Base-by-base conservation (phyloP, 2,888 invertebrate species). In the Eristalis tenax region DNA sequence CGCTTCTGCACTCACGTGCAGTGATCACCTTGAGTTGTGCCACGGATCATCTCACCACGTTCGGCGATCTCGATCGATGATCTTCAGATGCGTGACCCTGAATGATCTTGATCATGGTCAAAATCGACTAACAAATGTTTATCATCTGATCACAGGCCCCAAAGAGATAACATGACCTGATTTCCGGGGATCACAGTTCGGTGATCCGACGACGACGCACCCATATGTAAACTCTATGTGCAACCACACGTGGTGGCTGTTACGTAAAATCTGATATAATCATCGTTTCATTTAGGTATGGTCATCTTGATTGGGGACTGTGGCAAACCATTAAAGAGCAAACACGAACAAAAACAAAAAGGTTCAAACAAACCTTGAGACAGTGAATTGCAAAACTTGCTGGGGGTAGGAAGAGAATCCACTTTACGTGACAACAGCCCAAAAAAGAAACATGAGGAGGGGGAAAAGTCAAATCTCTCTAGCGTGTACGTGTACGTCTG, bases 391-490 rank as follows among this genome's bases (percentile, higher is more conserved):
- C 38, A 65, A 65, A 65, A 65, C 64, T 22, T 0, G 38, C 26
- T 11, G 18, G 18, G 35, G 64, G 64, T 18, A 65, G 64, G 64
- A 65, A 65, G 64, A 38, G 64, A 65, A 38, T 65, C 64, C n/a
- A 65, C 64, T 65, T 59, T 65, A 65, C 64, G 64, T 65, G 64
- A 65, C 64, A 65, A 64, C 28, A 35, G 22, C 35, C 28, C 23
- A 64, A 64, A 65, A 28, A 64, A n/a, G 5, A n/a, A 28, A 63
- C 28, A 64, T 15, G 28, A 8, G 11, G 23, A 4, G 4, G 35
- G 13, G 11, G 11, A 35, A 38, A 38, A 35, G 32, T 64, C 63
- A 32, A 65, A 18, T 18, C 50, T 50, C 18, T 50, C 50, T n/a
- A 5, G 18, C 18, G 18, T 50, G 18, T 18, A 18, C n/a, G n/a